A percentile compares a stretch with the other conserved stretches of the same genome.
Evolutionary conservation across 2,113 vertebrate species (phyloP).

Genomic region (Ptychochromis oligacanthus): DNA sequence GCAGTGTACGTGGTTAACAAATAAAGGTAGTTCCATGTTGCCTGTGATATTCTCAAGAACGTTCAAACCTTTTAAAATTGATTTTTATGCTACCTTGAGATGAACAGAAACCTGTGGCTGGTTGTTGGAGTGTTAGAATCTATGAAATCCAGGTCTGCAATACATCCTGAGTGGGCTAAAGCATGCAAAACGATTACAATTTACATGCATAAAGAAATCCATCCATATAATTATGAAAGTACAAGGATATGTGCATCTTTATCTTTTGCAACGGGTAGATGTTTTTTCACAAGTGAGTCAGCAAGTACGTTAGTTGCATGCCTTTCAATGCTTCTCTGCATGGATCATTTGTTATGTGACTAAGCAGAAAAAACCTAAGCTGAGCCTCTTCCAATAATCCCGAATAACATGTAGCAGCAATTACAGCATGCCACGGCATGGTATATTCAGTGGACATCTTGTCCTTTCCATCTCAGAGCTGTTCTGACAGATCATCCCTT

Average conservation of each 20-base stretch:
- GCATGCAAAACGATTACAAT: not conserved
- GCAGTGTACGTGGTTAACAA: constrained; percentile 1
- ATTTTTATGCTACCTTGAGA: constrained; percentile 29
- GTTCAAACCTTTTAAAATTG: constrained; percentile 7
- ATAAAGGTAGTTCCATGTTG: not conserved
- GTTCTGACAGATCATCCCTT: constrained; percentile 66
- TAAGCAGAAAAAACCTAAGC: not conserved
- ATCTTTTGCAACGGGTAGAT: not conserved
- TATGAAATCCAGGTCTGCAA: not conserved
- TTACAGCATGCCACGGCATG: constrained; percentile 41
- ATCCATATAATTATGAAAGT: not conserved
- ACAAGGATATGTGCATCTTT: not conserved
- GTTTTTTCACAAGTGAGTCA: not conserved
- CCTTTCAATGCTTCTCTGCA: constrained; percentile 9
- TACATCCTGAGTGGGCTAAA: not conserved
- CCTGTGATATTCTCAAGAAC: constrained; percentile 16
- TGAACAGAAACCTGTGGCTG: constrained; percentile 9
- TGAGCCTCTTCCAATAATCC: constrained; percentile 41
- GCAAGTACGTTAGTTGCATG: not conserved
- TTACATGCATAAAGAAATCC: not conserved
- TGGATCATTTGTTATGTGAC: not conserved
- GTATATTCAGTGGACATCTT: constrained; percentile 53
- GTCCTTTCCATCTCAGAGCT: constrained; percentile 54
- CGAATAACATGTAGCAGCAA: constrained; percentile 49
- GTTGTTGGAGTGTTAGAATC: not conserved